Evolutionary conservation across 1,140 invertebrate species (phyloP).

Genomic region (Drosophila parabipectinata): DNA sequence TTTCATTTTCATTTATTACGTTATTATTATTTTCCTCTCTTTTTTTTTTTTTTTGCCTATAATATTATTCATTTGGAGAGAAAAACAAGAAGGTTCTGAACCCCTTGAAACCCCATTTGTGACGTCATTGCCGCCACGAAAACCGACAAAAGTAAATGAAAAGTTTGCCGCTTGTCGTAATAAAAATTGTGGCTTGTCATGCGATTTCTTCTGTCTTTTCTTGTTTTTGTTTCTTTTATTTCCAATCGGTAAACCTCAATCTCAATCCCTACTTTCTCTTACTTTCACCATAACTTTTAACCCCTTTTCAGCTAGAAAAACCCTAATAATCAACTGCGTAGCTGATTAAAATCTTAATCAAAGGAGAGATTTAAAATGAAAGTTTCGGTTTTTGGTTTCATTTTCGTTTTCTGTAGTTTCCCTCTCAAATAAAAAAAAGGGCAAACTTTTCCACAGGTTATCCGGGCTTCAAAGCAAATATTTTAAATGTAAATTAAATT

Average conservation of each 20-base stretch:
- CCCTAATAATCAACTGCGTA: slow-evolving; percentile 24
- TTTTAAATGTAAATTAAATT: slow-evolving; percentile 7
- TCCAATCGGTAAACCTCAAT: slow-evolving; percentile 6
- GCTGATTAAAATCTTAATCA: slow-evolving; percentile 36
- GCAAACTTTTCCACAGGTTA: background rate
- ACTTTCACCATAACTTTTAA: too few species aligned
- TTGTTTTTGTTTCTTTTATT: background rate
- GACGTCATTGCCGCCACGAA: slow-evolving; percentile 55
- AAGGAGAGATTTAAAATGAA: slow-evolving; percentile 30
- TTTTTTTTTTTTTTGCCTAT: slow-evolving; percentile 10
- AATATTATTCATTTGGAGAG: background rate
- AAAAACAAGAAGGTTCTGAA: background rate
- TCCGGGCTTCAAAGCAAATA: slow-evolving; percentile 20
- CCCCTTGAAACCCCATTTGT: slow-evolving; percentile 13
- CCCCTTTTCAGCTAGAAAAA: background rate
- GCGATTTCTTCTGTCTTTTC: slow-evolving; percentile 50
- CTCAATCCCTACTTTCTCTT: slow-evolving; percentile 11
- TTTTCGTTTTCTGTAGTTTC: slow-evolving; percentile 1
- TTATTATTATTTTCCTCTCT: slow-evolving; percentile 37
- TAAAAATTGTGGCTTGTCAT: slow-evolving; percentile 76
- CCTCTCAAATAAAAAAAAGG: background rate
- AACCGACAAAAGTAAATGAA: slow-evolving; percentile 55
- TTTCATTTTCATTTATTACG: slow-evolving; percentile 51
- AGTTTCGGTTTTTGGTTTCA: slow-evolving; percentile 15
- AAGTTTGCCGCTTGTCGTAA: slow-evolving; percentile 68